Conservation (phyloP, 2,888 invertebrate species). For the Protophormia terraenovae region DNA sequence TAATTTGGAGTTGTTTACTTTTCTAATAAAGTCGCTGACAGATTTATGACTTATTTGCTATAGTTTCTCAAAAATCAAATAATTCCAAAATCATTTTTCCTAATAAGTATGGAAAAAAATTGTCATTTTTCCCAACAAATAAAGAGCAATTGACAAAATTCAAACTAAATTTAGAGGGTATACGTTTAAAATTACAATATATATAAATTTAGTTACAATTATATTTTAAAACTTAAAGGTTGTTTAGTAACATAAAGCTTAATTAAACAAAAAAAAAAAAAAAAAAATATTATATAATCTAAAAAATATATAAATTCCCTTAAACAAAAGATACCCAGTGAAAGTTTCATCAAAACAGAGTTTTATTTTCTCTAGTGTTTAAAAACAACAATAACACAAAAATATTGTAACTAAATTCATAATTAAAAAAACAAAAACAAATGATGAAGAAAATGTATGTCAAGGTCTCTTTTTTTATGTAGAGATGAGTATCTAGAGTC, state of each 20-base stretch:
- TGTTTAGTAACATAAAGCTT: slow-evolving; percentile 17
- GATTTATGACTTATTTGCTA: slow-evolving; percentile 55
- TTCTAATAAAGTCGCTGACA: slow-evolving; percentile 49
- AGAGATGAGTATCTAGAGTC: neutral
- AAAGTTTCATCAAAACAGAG: neutral
- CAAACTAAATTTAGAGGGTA: slow-evolving; percentile 44
- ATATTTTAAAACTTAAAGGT: slow-evolving; percentile 70
- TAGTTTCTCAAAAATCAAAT: neutral
- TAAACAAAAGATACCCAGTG: too few species aligned
- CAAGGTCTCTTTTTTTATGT: slow-evolving; percentile 36
- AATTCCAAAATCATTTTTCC: slow-evolving; percentile 12
- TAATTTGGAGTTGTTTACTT: slow-evolving; percentile 51
- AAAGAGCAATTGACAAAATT: neutral
- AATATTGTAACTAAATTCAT: neutral
- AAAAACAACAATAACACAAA: neutral
- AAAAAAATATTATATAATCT: neutral
- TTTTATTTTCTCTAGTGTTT: neutral
- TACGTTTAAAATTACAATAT: slow-evolving; percentile 29
- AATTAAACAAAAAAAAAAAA: neutral
- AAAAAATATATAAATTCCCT: neutral
- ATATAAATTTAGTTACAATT: slow-evolving; percentile 69
- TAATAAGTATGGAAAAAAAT: neutral
- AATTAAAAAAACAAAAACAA: slow-evolving; percentile 1
- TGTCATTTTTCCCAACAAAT: too few species aligned
- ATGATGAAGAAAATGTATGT: slow-evolving; percentile 41